These are phyloP conservation scores for Fabriciana adippe DNA, from an alignment of 2,888 invertebrate genomes.

Conservation along the genomic window DNA sequence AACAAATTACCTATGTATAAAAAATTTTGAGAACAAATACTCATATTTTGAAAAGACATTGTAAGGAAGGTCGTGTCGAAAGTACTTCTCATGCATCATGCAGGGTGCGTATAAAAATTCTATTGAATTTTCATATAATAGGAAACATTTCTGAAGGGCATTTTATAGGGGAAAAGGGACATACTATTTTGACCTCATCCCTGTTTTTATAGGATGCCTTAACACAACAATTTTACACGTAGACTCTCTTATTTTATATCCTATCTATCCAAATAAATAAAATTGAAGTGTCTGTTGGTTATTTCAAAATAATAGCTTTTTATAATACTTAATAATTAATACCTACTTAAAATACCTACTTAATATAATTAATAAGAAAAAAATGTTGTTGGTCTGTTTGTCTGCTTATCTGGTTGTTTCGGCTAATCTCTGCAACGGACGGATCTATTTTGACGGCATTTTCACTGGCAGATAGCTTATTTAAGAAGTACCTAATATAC, in stretches of 20 bases:
- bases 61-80: not conserved
- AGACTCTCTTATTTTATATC: not conserved
- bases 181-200: conserved; percentile 21
- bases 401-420: too few species aligned
- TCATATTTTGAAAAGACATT: not conserved
- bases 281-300: not conserved
- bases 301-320: too few species aligned
- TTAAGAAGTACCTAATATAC: too few species aligned
- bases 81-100: conserved; percentile 2
- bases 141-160: conserved; percentile 25
- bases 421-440: too few species aligned
- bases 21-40: not conserved
- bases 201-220: conserved; percentile 10
- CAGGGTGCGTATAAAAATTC: conserved; percentile 27
- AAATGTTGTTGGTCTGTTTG: too few species aligned
- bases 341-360: too few species aligned
- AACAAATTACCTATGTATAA: too few species aligned
- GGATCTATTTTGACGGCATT: too few species aligned
- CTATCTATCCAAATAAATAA: not conserved
- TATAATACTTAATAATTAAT: too few species aligned
- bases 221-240: not conserved
- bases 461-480: too few species aligned
- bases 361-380: too few species aligned
- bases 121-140: conserved; percentile 33
- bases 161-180: conserved; percentile 29